Conservation (phyloP, 1,140 invertebrate genomes). For the Drosophila asahinai region DNA sequence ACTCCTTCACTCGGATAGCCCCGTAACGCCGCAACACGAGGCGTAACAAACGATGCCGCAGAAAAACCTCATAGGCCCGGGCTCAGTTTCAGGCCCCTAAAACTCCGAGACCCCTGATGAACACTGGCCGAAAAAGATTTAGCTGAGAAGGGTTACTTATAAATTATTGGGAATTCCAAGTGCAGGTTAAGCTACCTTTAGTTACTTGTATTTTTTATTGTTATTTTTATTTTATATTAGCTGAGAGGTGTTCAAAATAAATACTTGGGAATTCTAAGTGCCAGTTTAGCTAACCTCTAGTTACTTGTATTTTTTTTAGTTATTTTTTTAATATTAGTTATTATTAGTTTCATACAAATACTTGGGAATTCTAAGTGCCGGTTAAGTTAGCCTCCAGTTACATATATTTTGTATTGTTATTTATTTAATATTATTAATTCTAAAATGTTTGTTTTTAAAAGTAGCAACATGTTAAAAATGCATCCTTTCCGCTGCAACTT, state of each 20-base stretch:
- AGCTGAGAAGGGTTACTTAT: background rate
- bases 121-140: background rate
- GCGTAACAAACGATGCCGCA: slow-evolving; percentile 71
- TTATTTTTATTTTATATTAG: too few relatives aligned
- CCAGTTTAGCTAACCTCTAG: background rate
- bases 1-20: background rate
- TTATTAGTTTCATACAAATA: too few relatives aligned
- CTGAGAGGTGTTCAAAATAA: background rate
- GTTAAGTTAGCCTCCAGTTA: background rate
- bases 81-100: slow-evolving; percentile 40
- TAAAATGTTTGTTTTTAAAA: too few relatives aligned
- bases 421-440: too few relatives aligned
- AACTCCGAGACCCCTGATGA: slow-evolving; percentile 13
- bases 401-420: too few relatives aligned
- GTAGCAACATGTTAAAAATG: too few relatives aligned
- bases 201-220: too few relatives aligned
- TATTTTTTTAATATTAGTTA: too few relatives aligned
- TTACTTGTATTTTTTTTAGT: too few relatives aligned
- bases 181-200: too few relatives aligned
- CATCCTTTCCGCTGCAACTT: background rate
- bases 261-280: background rate
- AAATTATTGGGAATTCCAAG: background rate
- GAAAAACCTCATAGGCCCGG: slow-evolving; percentile 49
- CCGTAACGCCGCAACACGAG: slow-evolving; percentile 23
- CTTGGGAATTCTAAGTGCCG: background rate